Percentiles rank a stretch among this genome's conserved stretches.
phyloP scores from a whole-genome alignment of 2,797 vertebrate genomes.

The Oryzias sinensis region DNA sequence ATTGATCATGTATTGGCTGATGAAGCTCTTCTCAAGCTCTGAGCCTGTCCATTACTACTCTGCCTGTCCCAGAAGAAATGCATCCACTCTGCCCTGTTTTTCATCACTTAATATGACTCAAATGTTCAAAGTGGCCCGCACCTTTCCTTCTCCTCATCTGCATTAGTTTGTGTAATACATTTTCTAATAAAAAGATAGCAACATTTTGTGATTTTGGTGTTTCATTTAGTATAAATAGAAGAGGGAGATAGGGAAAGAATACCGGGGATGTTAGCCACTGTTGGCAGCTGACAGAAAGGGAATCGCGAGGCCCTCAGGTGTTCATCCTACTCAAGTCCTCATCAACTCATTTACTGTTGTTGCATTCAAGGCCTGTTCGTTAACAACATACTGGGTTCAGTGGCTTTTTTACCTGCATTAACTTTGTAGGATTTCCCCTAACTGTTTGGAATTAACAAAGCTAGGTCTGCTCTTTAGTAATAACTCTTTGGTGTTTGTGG shows the following conservation, averaged over 20 bases:
- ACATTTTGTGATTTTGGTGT: constrained; percentile 19
- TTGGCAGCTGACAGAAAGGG: constrained; percentile 58
- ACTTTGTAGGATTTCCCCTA: constrained; percentile 41
- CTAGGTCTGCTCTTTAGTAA: constrained; percentile 33
- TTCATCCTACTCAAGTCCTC: constrained; percentile 71
- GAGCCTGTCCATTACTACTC: constrained; percentile 71
- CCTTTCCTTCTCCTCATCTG: constrained; percentile 73
- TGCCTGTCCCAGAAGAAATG: constrained; percentile 74
- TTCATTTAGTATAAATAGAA: constrained; percentile 63
- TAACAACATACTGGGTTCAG: constrained; percentile 44
- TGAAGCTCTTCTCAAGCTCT: constrained; percentile 70
- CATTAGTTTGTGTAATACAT: constrained; percentile 48
- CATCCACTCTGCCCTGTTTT: constrained; percentile 72
- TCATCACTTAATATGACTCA: constrained; percentile 62
- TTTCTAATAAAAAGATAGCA: constrained; percentile 15
- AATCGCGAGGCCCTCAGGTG: constrained; percentile 63
- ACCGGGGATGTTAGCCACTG: constrained; percentile 60
- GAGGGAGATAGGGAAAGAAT: constrained; percentile 59
- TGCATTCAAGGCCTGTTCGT: constrained; percentile 52
- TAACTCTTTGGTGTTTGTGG: constrained; percentile 45
- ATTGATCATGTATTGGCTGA: constrained; percentile 61
- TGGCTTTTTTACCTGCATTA: constrained; percentile 61
- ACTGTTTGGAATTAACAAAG: constrained; percentile 56
- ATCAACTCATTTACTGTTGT: constrained; percentile 70
- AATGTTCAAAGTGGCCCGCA: constrained; percentile 71